Evolutionary conservation across 1,140 invertebrate genomes (phyloP), one percentile per base, ranked within the genome.

Genomic region (Diachasmimorpha longicaudata): DNA sequence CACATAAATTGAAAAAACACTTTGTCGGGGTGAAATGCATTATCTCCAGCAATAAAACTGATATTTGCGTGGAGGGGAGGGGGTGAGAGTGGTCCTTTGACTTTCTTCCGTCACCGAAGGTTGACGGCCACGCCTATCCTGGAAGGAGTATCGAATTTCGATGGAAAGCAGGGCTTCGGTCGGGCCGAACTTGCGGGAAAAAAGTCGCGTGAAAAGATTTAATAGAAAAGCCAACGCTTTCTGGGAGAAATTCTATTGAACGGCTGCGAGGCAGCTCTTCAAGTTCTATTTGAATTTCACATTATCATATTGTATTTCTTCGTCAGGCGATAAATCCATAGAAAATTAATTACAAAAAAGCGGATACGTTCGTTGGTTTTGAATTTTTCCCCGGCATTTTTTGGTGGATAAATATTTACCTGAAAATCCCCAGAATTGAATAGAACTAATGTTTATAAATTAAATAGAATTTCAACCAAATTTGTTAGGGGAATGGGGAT

Each of bases 1-100:
- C 39, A 25, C 39, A 74, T 74, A 74, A 74, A 74, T 74, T 74
- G 14, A 14, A 9, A 74, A 42, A 44, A 10, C 72, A 74, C 72
- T 74, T 68, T 21, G 37, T 48, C n/a, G 19, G 58, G 23, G 23
- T 63, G 19, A 31, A 63, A 63, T 63, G 58, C 21, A 63, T 63
- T 63, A 63, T 63, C 58, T 25, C 23, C 23, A 25, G 21, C 58
- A 19, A 63, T 63, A 63, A 63, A 63, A 25, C 19, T 63, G 11
- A 63, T 63, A 63, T 63, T 63, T 25, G 58, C 58, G 31, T 25
- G 4, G 14, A 25, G 58, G n/a, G 23, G 19, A 19, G 48, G 19
- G 23, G 19, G 13, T 63, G 19, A 63, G 19, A 63, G 58, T 58
- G 52, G 52, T 63, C 23, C 58, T 63, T 63, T 63, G 58, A 63